A percentile compares a stretch with the other conserved stretches of the same genome.
These are phyloP conservation scores for Empis livida DNA, from an alignment of 2,888 invertebrate species.

Conservation along the genomic window DNA sequence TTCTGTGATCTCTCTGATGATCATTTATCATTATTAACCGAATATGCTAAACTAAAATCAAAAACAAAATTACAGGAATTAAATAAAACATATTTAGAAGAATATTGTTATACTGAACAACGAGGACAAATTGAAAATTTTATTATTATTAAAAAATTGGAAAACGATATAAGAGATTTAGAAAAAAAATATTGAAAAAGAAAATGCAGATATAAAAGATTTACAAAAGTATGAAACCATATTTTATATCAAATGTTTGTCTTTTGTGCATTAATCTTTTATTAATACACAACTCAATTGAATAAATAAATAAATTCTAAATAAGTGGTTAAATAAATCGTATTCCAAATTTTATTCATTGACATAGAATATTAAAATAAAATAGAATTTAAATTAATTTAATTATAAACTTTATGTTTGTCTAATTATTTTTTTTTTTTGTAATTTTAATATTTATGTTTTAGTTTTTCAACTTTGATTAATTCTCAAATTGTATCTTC, in stretches of 20 bases:
- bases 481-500: slow-evolving; percentile 20
- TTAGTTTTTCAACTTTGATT: slow-evolving; percentile 19
- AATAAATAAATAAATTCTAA: too few species aligned
- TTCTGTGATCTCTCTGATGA: slow-evolving; percentile 26
- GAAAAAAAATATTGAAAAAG: slow-evolving; percentile 17
- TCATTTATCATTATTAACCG: slow-evolving; percentile 18
- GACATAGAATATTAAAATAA: too few species aligned
- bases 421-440: too few species aligned
- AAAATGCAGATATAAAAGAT: slow-evolving; percentile 16
- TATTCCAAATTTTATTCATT: too few species aligned
- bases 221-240: slow-evolving; percentile 22
- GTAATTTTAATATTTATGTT: slow-evolving; percentile 2
- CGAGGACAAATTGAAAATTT: slow-evolving; percentile 21
- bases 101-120: slow-evolving; percentile 21
- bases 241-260: too few species aligned
- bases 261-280: too few species aligned
- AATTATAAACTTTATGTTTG: too few species aligned
- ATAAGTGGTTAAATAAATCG: too few species aligned
- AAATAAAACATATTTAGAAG: slow-evolving; percentile 19
- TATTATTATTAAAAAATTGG: slow-evolving; percentile 14
- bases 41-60: slow-evolving; percentile 21
- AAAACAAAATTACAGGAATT: slow-evolving; percentile 22
- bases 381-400: too few species aligned
- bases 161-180: slow-evolving; percentile 17
- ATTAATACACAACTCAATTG: too few species aligned